Base-by-base conservation (phyloP, 2,888 invertebrate species). In the Epinotia brunnichana region DNA sequence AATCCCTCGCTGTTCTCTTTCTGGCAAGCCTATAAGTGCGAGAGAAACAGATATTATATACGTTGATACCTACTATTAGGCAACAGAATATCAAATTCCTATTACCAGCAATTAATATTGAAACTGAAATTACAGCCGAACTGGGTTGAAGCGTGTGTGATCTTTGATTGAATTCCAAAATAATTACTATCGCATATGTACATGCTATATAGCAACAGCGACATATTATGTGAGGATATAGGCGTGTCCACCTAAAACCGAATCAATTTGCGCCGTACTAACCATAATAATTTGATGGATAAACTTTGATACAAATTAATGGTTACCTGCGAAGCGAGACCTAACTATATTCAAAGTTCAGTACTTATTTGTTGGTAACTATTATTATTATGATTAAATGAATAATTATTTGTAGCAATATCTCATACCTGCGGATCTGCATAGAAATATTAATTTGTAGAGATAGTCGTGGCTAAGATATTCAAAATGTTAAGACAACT, bases 81-180 rank as follows among this genome's bases (percentile, higher is more conserved):
- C 48, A 29, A 29, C n/a, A 2, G 11, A 15, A 15, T 44, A 60
- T 66, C 41, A 35, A 60, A 67, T 61, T 60, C 44, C 4, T 53
- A 44, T 71, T 67, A 29, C 48, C 11, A 10, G 24, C 24, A 67
- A 67, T 71, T 59, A 67, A 66, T 54, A 61, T 41, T 70, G 62
- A 57, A 68, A n/a, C 56, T 29, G 19, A 61, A 54, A 44, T 71
- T 44, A 60, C 29, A 29, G 4, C 51, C 10, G n/a, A 19, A 17
- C 48, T 17, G 41, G n/a, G 7, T 10, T 21, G n/a, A 24, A 41
- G 29, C 53, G 29, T 24, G 4, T 24, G 64, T 19, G 60, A 19
- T 29, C 53, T 24, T 41, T 53, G 66, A 66, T 66, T 24, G 15
- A 66, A 54, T 61, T 61, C n/a, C n/a, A n/a, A 66, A 35, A 53